These are phyloP conservation scores for Microctonus brassicae DNA, from an alignment of 2,888 invertebrate genomes.

Conservation along the genomic window DNA sequence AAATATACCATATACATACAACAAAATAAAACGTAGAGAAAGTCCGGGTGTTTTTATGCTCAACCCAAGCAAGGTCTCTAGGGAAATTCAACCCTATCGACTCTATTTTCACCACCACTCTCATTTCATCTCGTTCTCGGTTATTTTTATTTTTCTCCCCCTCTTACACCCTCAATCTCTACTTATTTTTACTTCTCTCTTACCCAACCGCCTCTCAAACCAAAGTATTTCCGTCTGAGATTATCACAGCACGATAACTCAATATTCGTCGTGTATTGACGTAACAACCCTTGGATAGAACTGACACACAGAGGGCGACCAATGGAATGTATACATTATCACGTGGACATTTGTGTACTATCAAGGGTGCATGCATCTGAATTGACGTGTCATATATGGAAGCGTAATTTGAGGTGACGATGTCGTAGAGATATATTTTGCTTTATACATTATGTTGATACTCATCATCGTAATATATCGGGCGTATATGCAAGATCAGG, in stretches of 20 bases:
- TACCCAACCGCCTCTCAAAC: not conserved
- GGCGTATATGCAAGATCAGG: not conserved
- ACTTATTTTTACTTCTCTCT: not conserved
- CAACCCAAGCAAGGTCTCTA: conserved; percentile 20
- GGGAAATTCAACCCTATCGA: conserved; percentile 40
- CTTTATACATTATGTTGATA: not conserved
- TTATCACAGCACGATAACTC: conserved; percentile 30
- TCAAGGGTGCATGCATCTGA: not conserved
- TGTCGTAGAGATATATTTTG: not conserved
- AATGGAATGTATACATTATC: conserved; percentile 4
- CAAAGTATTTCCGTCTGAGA: conserved; percentile 29
- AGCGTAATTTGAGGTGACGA: conserved; percentile 33
- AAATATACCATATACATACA: not conserved
- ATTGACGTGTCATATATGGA: conserved; percentile 29
- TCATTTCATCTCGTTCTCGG: not conserved
- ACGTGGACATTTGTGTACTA: not conserved
- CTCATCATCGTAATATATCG: conserved; percentile 20
- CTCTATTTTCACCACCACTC: conserved; percentile 26
- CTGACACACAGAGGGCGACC: conserved; percentile 6
- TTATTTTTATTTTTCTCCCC: not conserved
- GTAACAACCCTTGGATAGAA: conserved; percentile 18
- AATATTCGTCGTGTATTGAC: conserved; percentile 8
- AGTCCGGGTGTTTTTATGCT: conserved; percentile 23
- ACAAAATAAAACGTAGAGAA: conserved; percentile 7
- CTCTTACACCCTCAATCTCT: not conserved